Evolutionary conservation across 2,888 invertebrate species (phyloP).

Genomic region (Amblyjoppa fuscipennis): DNA sequence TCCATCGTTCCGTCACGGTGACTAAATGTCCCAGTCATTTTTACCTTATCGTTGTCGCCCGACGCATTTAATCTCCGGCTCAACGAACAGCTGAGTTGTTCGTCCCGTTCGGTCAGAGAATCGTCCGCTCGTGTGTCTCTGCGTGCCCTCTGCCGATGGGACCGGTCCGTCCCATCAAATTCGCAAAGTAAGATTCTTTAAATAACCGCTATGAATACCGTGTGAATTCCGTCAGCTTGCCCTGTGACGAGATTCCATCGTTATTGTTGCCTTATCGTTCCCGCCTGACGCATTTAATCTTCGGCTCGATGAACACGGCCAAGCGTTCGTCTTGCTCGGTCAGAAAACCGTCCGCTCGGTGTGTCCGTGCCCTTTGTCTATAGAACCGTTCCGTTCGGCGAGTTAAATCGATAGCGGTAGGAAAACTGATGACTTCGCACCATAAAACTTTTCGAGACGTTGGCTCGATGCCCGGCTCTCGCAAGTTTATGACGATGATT

Average conservation of each 20-base stretch:
- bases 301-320: constrained; percentile 37
- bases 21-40: background rate
- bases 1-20: too few relatives aligned
- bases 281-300: constrained; percentile 34
- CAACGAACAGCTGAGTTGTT: constrained; percentile 2
- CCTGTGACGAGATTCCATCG: background rate
- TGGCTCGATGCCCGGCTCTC: constrained; percentile 4
- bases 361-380: too few relatives aligned
- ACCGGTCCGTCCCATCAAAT: background rate
- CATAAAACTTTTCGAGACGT: background rate
- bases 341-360: background rate
- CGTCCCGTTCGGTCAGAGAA: background rate
- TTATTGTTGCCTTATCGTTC: constrained; percentile 38
- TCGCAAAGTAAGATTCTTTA: too few relatives aligned
- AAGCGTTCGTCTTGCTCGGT: background rate
- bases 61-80: constrained; percentile 34
- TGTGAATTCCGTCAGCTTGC: background rate
- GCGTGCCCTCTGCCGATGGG: background rate
- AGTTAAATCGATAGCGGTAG: constrained; percentile 20
- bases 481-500: constrained; percentile 15
- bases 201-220: too few relatives aligned
- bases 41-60: constrained; percentile 45
- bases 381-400: background rate
- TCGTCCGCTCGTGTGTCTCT: background rate
- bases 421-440: background rate